A percentile compares a stretch with the other conserved stretches of the same genome.
Conservation (phyloP, 2,113 vertebrate genomes). For the Trogon surrucura region DNA sequence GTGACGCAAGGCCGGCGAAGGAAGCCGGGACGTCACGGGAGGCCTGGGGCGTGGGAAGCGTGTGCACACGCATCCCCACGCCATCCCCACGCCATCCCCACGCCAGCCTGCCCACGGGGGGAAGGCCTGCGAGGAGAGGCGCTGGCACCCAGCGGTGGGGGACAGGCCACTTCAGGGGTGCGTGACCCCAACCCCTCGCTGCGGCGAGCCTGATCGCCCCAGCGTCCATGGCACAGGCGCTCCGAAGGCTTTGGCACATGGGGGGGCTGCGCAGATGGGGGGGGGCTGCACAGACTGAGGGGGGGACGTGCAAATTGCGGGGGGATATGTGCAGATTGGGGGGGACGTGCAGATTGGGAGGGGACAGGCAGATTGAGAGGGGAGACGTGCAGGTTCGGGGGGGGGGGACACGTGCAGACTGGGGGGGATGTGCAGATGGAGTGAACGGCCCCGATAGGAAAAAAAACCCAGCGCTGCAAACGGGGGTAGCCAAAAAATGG, state of each 20-base stretch:
- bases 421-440: neutral
- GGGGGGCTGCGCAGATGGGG: too few species aligned
- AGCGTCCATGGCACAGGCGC: neutral
- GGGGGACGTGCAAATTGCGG: neutral
- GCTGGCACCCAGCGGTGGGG: neutral
- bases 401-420: too few species aligned
- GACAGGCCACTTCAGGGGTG: neutral
- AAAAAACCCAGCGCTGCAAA: neutral
- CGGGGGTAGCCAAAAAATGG: neutral
- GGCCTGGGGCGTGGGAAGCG: constrained; percentile 61
- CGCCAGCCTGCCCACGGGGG: neutral
- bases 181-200: neutral
- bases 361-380: too few species aligned
- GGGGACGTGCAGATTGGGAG: too few species aligned
- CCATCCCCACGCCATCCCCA: neutral
- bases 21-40: constrained; percentile 58
- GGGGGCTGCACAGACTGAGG: neutral
- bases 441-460: neutral
- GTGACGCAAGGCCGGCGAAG: constrained; percentile 56
- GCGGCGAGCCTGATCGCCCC: neutral
- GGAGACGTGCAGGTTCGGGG: too few species aligned
- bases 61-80: neutral
- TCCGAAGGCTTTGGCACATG: neutral
- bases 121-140: neutral
- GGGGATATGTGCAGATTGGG: too few species aligned